Percentiles rank a stretch among this genome's conserved stretches.
Evolutionary conservation across 2,888 invertebrate species (phyloP).

Genomic region (Rhagophthalmus giganteus): DNA sequence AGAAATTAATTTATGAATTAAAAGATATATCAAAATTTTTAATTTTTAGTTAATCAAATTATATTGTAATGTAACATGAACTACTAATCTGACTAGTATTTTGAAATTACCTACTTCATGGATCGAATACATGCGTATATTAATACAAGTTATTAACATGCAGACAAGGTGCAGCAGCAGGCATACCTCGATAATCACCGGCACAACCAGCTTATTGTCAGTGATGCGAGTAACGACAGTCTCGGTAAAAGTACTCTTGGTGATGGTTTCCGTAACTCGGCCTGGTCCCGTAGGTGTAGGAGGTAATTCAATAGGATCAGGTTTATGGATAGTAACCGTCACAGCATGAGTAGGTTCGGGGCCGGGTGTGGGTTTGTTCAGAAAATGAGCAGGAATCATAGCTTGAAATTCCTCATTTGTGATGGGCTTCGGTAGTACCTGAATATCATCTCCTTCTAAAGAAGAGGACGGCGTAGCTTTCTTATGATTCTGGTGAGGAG

Average conservation of each 20-base stretch:
- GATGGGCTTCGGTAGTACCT: constrained; percentile 75
- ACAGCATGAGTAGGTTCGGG: constrained; percentile 58
- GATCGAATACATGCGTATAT: too few relatives aligned
- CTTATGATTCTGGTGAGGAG: constrained; percentile 24
- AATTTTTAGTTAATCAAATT: too few relatives aligned
- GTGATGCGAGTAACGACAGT: constrained; percentile 93
- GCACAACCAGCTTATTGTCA: constrained; percentile 85
- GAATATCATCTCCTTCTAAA: constrained; percentile 57
- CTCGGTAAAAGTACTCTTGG: constrained; percentile 94
- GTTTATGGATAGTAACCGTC: constrained; percentile 84
- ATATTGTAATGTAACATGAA: too few relatives aligned
- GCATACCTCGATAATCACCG: constrained; percentile 87
- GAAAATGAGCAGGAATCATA: constrained; percentile 91
- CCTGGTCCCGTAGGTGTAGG: constrained; percentile 84
- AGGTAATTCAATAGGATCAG: constrained; percentile 70
- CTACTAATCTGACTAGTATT: too few relatives aligned
- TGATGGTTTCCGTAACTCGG: constrained; percentile 91
- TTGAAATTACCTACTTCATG: too few relatives aligned
- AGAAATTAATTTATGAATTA: too few relatives aligned
- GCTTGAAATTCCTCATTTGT: constrained; percentile 94
- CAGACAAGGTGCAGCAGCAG: constrained; percentile 36
- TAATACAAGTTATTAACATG: constrained; percentile 23
- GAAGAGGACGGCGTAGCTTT: constrained; percentile 59
- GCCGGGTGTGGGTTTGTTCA: constrained; percentile 52
- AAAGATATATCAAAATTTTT: too few relatives aligned